Evolutionary conservation across 92 coral and sea anemone species (phyloP).

Genomic region (Zoanthus sansibaricus): DNA sequence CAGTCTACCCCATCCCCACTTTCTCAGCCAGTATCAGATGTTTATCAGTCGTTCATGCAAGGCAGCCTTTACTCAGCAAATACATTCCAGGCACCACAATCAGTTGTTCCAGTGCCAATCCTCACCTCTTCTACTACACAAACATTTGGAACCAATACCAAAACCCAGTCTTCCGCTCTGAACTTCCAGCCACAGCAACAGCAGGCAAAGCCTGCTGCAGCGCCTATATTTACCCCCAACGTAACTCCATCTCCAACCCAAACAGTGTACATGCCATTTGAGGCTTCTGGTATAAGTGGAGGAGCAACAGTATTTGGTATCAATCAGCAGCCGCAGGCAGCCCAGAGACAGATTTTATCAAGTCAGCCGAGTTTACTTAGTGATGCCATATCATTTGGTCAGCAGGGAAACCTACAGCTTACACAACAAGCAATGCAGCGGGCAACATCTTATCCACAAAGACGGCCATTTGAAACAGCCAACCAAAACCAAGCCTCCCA

Average conservation of each 20-base stretch:
- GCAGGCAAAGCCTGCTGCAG: slow-evolving; percentile 71
- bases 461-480: slow-evolving; percentile 65
- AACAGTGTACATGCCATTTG: slow-evolving; percentile 87
- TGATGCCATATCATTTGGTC: slow-evolving; percentile 57
- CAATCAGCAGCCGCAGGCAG: slow-evolving; percentile 76
- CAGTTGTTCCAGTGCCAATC: slow-evolving; percentile 81
- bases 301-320: slow-evolving; percentile 72
- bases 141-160: slow-evolving; percentile 74
- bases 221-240: slow-evolving; percentile 75
- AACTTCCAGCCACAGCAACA: slow-evolving; percentile 80
- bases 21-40: slow-evolving; percentile 82
- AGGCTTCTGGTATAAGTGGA: slow-evolving; percentile 73
- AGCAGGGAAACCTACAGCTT: slow-evolving; percentile 67
- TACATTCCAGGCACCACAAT: slow-evolving; percentile 82
- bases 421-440: slow-evolving; percentile 67
- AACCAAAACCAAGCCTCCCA: slow-evolving; percentile 64
- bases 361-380: slow-evolving; percentile 64
- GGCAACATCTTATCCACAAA: slow-evolving; percentile 75
- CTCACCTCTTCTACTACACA: slow-evolving; percentile 85
- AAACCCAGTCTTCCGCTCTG: slow-evolving; percentile 83
- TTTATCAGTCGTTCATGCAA: slow-evolving; percentile 77
- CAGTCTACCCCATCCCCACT: slow-evolving; percentile 90
- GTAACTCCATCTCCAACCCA: slow-evolving; percentile 74
- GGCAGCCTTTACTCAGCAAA: slow-evolving; percentile 84
- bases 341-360: slow-evolving; percentile 75